Evolutionary conservation across 2,113 vertebrate genomes (phyloP), one percentile per base, ranked within the genome.

Genomic region (Salminus brasiliensis): DNA sequence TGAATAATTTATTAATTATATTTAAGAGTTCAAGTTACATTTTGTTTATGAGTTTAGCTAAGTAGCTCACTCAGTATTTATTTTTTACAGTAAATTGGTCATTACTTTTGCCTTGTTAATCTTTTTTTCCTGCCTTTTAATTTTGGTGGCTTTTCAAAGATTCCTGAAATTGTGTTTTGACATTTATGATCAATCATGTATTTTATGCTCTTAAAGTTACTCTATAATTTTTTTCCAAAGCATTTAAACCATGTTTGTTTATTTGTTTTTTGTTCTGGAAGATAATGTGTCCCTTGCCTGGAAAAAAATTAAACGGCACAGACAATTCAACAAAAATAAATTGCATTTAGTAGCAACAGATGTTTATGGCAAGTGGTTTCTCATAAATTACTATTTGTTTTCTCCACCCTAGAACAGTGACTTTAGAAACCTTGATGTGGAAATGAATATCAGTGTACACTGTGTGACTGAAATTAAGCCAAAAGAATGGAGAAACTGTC

Each of bases 61-160:
- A 7, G 9, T 4, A n/a, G 62, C 74, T 52, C 49, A 68, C 12
- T 43, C 29, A 32, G 10, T 69, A 52, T 59, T n/a, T 59, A 53
- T 59, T 25, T 59, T 59, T 57, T 34, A 62, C 55, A 52, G 25
- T 55, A 67, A 25, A 55, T 27, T 68, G 67, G 72, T 76, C 53
- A 72, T 75, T 57, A 73, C 60, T 73, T 73, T 72, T 67, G 52
- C 75, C 80, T 79, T 47, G 80, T 85, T 83, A 71, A 77, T 49
- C 75, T 69, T 80, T 34, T 80, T 82, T 47, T 67, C 53, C 45
- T 74, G 70, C 43, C 55, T 77, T 77, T 82, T 73, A 55, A 79
- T 82, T 76, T 73, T 41, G 49, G 39, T 18, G 30, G 36, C 25
- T 62, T 30, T 72, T 41, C 76, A 76, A 39, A 79, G 5, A 66